Conservation (phyloP, 2,888 invertebrate genomes). For the Sipha maydis region DNA sequence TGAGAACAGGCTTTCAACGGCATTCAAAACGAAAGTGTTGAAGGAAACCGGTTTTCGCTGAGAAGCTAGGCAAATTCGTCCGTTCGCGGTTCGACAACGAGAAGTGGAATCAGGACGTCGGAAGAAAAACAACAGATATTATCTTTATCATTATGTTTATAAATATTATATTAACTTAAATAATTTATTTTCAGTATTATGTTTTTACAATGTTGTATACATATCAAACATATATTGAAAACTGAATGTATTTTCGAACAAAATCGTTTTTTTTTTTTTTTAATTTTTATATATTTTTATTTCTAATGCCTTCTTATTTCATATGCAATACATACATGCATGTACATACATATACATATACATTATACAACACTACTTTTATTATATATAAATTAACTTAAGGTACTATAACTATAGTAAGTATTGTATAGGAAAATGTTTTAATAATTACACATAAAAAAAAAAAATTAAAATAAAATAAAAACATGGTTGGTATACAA, state of each 20-base stretch:
- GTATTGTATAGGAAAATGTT: conserved; percentile 26
- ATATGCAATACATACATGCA: background rate
- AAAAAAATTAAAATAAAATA: too few relatives aligned
- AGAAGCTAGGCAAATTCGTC: too few relatives aligned
- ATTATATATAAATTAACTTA: conserved; percentile 41
- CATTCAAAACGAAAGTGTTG: too few relatives aligned
- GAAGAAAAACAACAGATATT: background rate
- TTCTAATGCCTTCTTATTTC: conserved; percentile 44
- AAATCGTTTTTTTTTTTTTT: background rate
- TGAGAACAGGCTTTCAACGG: too few relatives aligned
- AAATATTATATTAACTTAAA: conserved; percentile 54
- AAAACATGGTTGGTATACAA: conserved; percentile 33
- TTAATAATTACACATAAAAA: conserved; percentile 1
- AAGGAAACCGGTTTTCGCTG: too few relatives aligned
- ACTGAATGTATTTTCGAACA: background rate
- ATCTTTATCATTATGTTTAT: conserved; percentile 22
- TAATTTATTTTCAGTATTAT: conserved; percentile 34
- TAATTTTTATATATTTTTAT: background rate
- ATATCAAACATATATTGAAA: conserved; percentile 29
- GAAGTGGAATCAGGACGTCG: background rate
- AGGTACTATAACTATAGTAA: background rate
- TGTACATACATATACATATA: background rate
- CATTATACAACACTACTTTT: conserved; percentile 23
- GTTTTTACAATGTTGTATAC: conserved; percentile 45
- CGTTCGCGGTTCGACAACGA: too few relatives aligned